Base-by-base conservation (phyloP, 2,888 invertebrate species). In the Melolontha melolontha region DNA sequence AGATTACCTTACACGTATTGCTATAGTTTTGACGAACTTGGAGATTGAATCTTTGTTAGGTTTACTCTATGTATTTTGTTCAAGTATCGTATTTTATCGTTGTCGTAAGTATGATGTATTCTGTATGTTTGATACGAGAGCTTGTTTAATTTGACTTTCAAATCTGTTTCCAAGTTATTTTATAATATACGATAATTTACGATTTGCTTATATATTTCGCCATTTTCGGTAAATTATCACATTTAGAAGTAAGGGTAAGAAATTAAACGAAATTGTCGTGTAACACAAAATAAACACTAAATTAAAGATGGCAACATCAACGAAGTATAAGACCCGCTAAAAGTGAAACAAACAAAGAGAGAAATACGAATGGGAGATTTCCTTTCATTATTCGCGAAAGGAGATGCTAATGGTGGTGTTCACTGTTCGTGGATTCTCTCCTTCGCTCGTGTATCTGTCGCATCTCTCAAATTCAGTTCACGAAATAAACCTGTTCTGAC, bases 401-500 rank as follows among this genome's bases (percentile, higher is more conserved):
- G 59, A 62, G 59, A 47, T 8, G 47, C 34, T 22, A 17, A 22
- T 62, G 59, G 14, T 62, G 47, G 10, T 22, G 29, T 29, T 11
- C 16, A 11, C 16, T 34, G 10, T 14, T 57, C 34, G 14, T 47
- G 27, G n/a, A 47, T 59, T 62, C 16, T 16, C 59, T 14, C 40
- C 40, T 11, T 49, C 57, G 41, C 44, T 62, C 42, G 42, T 42
- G 27, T 16, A 57, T 34, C 47, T 34, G 16, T 34, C 59, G 59
- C 49, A 34, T 62, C 59, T 34, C 10, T 62, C 59, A 47, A 62
- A 62, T 62, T 62, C 59, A 62, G 59, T 62, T 34, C 47, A 62
- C 59, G 59, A 62, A 62, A 62, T 62, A 62, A 62, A 62, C 59
- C 59, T 34, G 59, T 62, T 47, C 59, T 47, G 59, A 62, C 59